Percentiles rank a stretch among this genome's conserved stretches.
Conservation (phyloP, 2,797 vertebrate genomes). For the Scolopax bukidnonensis region DNA sequence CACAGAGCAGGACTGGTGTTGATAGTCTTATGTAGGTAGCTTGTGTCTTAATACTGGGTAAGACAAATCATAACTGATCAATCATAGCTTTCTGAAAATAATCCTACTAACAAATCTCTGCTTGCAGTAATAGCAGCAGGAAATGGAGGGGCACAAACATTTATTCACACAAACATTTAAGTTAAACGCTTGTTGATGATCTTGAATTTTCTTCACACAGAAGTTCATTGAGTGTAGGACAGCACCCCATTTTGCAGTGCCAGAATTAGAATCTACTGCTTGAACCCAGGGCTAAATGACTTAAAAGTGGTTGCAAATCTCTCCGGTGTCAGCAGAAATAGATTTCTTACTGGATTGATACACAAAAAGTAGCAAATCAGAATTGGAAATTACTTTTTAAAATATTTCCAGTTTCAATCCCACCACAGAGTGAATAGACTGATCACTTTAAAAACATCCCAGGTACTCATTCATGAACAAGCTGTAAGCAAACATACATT, state of each 20-base stretch:
- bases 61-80: not conserved
- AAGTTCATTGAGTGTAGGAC: not conserved
- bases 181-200: not conserved
- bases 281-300: not conserved
- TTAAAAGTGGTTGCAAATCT: not conserved
- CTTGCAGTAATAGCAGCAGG: not conserved
- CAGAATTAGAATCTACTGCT: not conserved
- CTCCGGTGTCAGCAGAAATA: not conserved
- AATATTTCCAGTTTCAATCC: not conserved
- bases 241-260: not conserved
- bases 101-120: not conserved
- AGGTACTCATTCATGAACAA: not conserved
- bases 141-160: not conserved
- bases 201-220: not conserved
- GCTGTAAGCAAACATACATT: not conserved
- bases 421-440: not conserved
- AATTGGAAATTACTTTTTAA: not conserved
- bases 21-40: not conserved
- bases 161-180: not conserved
- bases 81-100: not conserved
- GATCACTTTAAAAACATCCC: not conserved
- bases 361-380: not conserved
- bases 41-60: not conserved
- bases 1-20: not conserved
- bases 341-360: not conserved